These are phyloP conservation scores for Gymnorhina tibicen DNA, from an alignment of 2,113 vertebrate species.

Conservation along the genomic window DNA sequence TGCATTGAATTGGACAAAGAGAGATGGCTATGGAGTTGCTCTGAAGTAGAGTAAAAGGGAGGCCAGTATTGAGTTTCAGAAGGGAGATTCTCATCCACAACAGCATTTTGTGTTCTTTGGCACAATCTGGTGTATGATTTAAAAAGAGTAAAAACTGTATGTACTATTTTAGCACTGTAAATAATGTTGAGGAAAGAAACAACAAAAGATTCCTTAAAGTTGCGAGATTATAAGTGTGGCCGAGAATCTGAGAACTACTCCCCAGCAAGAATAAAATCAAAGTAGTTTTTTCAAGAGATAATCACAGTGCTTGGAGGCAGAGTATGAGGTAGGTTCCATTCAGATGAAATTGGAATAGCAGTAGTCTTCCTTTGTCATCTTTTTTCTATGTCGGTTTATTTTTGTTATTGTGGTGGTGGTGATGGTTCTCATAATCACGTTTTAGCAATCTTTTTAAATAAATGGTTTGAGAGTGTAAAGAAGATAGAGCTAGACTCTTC, in stretches of 20 bases:
- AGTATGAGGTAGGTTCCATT: neutral
- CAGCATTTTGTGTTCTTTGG: neutral
- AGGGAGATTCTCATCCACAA: neutral
- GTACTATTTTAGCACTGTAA: neutral
- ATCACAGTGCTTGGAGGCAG: neutral
- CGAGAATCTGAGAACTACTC: neutral
- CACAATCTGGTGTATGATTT: neutral
- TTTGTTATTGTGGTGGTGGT: neutral
- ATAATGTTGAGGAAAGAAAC: neutral
- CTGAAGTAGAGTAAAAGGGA: neutral
- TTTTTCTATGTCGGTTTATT: neutral
- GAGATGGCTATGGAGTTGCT: neutral
- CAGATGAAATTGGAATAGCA: neutral
- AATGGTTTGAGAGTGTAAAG: neutral
- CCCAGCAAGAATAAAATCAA: neutral
- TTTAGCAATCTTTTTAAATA: neutral
- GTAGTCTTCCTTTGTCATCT: neutral
- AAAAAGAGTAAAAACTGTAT: neutral
- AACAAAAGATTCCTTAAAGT: neutral
- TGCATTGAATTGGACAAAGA: neutral
- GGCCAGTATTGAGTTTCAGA: neutral
- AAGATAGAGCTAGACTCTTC: neutral
- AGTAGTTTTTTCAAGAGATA: neutral
- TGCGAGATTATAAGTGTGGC: neutral
- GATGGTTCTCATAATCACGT: neutral